Evolutionary conservation across 30 jellyfish, hydroid and myxozoan genomes (phyloP), one percentile per base, ranked within the genome.

Genomic region (Pseudorhiza aurosa): DNA sequence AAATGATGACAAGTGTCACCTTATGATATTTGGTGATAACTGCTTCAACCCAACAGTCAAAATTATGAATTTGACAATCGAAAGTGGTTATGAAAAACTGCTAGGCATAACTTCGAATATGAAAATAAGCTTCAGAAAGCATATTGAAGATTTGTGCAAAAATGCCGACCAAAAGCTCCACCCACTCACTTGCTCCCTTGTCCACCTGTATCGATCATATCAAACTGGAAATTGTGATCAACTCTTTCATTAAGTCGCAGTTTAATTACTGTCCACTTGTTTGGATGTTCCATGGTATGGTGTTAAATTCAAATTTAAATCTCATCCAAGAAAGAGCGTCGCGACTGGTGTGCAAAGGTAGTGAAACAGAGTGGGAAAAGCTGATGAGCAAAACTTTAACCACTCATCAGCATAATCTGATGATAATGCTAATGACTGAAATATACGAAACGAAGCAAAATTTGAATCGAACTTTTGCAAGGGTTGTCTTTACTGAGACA

Each of bases 191-290:
- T 53, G 87, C 87, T 24, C 77, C 47, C 37, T 18, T 50, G 65
- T 75, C 77, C 8, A 28, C 47, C 51, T 53, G 31, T 32, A 57
- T 42, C 27, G 81, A 62, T 60, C 85, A 74, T 72, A 40, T 14
- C 33, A 60, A 59, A 77, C 72, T 46, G 56, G 56, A 43, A 24
- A 39, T 67, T 37, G 21, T 42, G 2, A 55, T 33, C 43, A 51
- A 33, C 63, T n/a, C 21, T 15, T 59, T 77, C 63, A 59, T 77
- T 10, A 77, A 27, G 62, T 77, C 81, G n/a, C 89, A 58, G 75
- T 77, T 77, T 44, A 77, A 29, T 31, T 40, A 60, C 50, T 77
- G 81, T 62, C 89, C 89, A 72, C 85, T 42, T 62, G 65, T 75
- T 14, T 51, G 87, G 79, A 53, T 75, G 79, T 75, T 75, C 72